These are phyloP conservation scores for honey bee (Apis mellifera) DNA, from an alignment of 1,140 invertebrate species.

Conservation along the genomic window Amel_HAv3.1 CM009943.2:3540501-3541000, in stretches of 20 bases:
- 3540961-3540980: neutral
- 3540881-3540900: neutral
- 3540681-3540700: neutral
- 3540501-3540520: constrained; percentile 16
- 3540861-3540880: constrained; percentile 21
- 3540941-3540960: neutral
- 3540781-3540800: no score
- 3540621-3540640: constrained; percentile 33
- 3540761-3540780: no score
- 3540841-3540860: neutral
- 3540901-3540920: neutral
- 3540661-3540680: neutral
- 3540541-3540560: neutral
- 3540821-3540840: no score
- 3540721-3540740: no score
- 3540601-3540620: constrained; percentile 11
- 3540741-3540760: no score
- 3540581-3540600: neutral
- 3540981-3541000: neutral
- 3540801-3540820: no score
- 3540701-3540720: neutral
- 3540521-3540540: constrained; percentile 1
- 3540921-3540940: neutral
- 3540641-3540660: constrained; percentile 49
- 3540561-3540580: neutral